Evolutionary conservation across 2,888 invertebrate species (phyloP), one percentile per base, ranked within the genome.

Genomic region (Euplagia quadripunctaria): DNA sequence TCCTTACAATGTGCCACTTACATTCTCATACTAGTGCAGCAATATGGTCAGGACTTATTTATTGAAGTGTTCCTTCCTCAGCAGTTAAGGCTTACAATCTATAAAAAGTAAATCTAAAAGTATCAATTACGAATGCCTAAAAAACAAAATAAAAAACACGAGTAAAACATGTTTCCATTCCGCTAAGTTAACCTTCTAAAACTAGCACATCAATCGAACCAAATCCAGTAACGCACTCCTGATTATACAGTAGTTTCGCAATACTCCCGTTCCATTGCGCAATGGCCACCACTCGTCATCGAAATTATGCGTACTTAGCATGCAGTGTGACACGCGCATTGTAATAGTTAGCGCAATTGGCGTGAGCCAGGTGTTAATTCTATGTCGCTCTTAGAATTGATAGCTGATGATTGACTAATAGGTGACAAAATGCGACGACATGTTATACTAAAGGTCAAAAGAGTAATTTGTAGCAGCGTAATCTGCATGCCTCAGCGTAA

Each of bases 291-390:
- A 78, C 75, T 72, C 75, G 83, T 86, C 84, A 87, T 86, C 87
- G 81, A 84, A 87, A 68, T 85, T 79, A 80, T 86, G 75, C 80
- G 84, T 86, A 90, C 87, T 93, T 91, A 91, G 88, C 91, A 92
- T 92, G 87, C 94, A 87, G 80, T 87, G 90, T 87, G 87, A 86
- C 83, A 76, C 80, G 74, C 71, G 79, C 88, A 85, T 82, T 82
- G 91, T 88, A 92, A 92, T 85, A 87, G 79, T 89, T 89, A 86
- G 79, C 87, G 83, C 88, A 82, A 77, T 82, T 82, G 76, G 80
- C 82, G 84, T 85, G 85, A 84, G 80, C 70, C 55, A 79, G 68
- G 75, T 83, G 83, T 79, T 87, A 87, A 89, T 88, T 85, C 73
- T 70, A 46, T 74, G 70, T 79, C 73, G 78, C 78, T 74, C 73